phyloP scores from a whole-genome alignment of 2,797 vertebrate genomes.

The Falco concolor region DNA sequence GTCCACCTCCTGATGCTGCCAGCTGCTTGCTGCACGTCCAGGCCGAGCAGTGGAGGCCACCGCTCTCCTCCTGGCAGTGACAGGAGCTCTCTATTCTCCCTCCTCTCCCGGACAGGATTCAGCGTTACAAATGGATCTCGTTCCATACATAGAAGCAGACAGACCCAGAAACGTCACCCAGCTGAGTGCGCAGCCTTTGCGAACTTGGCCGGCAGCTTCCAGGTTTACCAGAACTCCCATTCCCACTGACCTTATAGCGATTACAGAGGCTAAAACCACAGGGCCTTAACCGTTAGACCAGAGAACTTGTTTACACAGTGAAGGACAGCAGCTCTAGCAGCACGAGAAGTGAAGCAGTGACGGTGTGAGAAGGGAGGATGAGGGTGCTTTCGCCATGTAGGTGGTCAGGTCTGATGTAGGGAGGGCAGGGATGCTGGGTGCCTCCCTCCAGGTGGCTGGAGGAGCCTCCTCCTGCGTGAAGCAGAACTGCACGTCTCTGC shows the following conservation, averaged over 20 bases:
- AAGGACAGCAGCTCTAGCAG: not conserved
- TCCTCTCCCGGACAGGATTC: not conserved
- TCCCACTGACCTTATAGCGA: not conserved
- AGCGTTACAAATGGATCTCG: not conserved
- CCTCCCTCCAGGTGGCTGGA: not conserved
- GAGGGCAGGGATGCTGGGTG: not conserved
- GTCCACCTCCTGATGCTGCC: not conserved
- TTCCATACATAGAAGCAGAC: not conserved
- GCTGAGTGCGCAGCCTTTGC: not conserved
- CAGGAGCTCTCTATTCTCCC: not conserved
- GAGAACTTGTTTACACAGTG: not conserved
- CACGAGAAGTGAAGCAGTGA: not conserved
- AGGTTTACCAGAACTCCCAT: not conserved
- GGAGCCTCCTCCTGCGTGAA: not conserved
- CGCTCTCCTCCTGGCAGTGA: rapidly evolving
- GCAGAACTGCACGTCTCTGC: rapidly evolving
- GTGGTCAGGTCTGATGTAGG: not conserved
- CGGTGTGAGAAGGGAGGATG: not conserved
- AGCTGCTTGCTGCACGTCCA: not conserved
- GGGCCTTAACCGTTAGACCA: not conserved
- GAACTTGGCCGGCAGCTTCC: not conserved
- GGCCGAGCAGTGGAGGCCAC: rapidly evolving
- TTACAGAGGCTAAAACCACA: not conserved
- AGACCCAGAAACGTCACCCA: not conserved
- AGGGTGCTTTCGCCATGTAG: not conserved